Percentiles rank a stretch among this genome's conserved stretches.
These are phyloP conservation scores for Aspiorhynchus laticeps DNA, from an alignment of 2,113 vertebrate species.

Conservation along the genomic window DNA sequence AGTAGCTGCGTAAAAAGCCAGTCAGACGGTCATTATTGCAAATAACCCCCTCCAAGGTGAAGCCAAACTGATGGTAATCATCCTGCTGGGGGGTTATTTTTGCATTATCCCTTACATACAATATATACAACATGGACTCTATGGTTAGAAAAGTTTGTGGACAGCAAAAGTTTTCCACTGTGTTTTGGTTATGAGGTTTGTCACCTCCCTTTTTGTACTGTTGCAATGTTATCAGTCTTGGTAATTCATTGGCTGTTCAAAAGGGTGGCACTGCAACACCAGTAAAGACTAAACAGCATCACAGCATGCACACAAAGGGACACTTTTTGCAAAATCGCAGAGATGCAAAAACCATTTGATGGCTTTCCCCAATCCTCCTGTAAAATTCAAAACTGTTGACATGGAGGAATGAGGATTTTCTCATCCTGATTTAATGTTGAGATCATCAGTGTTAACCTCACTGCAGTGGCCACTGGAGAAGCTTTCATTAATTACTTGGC, in stretches of 20 bases:
- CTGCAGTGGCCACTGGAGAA: neutral
- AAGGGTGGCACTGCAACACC: slow-evolving; percentile 28
- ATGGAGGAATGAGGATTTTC: neutral
- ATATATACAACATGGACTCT: neutral
- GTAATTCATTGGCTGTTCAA: slow-evolving; percentile 18
- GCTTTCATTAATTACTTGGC: neutral
- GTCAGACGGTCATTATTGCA: neutral
- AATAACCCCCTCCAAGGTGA: neutral
- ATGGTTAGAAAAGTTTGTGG: neutral
- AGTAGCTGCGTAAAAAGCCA: neutral
- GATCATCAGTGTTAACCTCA: neutral
- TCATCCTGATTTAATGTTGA: neutral
- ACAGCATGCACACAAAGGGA: neutral
- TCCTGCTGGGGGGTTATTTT: neutral
- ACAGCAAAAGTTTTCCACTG: neutral
- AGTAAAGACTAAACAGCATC: neutral
- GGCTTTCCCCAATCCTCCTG: neutral
- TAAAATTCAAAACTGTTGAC: neutral
- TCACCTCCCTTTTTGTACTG: neutral
- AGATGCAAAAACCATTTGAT: slow-evolving; percentile 7
- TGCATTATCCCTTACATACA: neutral
- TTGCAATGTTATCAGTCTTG: neutral
- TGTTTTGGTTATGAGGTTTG: neutral
- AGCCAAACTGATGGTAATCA: neutral
- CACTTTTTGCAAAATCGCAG: neutral